Conservation (phyloP, 2,113 vertebrate species). For the Phodopus roborovskii region DNA sequence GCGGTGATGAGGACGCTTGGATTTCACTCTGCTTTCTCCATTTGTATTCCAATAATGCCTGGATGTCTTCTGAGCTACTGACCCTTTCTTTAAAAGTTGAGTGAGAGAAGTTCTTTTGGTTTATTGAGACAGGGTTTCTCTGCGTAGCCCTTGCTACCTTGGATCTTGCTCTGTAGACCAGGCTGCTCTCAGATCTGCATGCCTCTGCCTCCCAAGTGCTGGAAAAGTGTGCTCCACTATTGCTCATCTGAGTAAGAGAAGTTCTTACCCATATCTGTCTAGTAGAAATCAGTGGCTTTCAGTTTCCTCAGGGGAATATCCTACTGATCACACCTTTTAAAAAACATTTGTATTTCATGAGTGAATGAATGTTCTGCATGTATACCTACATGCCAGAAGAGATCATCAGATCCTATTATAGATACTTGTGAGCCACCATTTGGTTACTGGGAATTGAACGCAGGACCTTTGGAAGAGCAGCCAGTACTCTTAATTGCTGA, state of each 20-base stretch:
- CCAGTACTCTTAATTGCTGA: no score
- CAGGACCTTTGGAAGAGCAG: no score
- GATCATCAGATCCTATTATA: neutral
- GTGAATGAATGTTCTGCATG: neutral
- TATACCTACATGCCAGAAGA: neutral
- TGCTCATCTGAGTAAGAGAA: slow-evolving; percentile 30
- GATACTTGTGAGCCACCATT: neutral
- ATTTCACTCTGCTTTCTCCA: neutral
- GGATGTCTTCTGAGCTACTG: neutral
- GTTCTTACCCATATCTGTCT: slow-evolving; percentile 92
- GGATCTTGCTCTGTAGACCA: neutral
- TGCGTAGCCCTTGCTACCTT: neutral
- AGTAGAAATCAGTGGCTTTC: slow-evolving; percentile 90
- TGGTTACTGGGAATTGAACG: neutral
- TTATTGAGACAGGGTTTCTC: neutral
- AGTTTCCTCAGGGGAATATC: slow-evolving; percentile 93
- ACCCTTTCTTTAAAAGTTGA: slow-evolving; percentile 29
- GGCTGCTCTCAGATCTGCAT: neutral
- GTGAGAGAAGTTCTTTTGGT: neutral
- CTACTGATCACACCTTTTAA: slow-evolving; percentile 93
- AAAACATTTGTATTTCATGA: neutral
- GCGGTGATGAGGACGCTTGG: neutral
- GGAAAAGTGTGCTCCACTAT: neutral
- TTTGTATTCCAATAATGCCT: neutral
- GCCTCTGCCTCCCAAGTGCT: neutral